phyloP scores from a whole-genome alignment of 1,140 invertebrate species.

The Ganaspis sp. region DNA sequence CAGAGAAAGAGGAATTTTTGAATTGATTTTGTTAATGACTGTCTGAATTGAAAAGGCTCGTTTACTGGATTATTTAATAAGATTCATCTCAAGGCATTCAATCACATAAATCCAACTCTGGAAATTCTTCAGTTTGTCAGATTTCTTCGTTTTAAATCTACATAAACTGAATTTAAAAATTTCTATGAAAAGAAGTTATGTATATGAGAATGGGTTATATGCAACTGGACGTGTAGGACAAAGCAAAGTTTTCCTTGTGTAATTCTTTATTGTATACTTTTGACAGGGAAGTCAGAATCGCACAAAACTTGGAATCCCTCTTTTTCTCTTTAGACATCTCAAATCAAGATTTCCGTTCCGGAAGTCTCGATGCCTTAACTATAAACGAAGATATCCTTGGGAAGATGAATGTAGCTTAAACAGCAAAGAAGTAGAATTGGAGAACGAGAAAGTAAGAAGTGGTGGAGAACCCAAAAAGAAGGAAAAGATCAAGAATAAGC shows the following conservation, averaged over 20 bases:
- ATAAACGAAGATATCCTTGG: constrained; percentile 23
- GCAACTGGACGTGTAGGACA: neutral
- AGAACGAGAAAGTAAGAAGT: neutral
- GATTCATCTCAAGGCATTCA: neutral
- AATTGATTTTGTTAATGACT: neutral
- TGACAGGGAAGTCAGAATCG: neutral
- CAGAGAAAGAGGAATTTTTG: neutral
- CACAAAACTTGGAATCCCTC: constrained; percentile 24
- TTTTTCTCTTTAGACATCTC: constrained; percentile 10
- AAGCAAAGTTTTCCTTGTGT: neutral
- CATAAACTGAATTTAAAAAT: neutral
- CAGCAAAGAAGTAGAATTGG: neutral
- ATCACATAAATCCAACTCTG: neutral
- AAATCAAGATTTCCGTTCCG: constrained; percentile 21
- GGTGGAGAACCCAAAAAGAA: neutral
- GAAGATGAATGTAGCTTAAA: constrained; percentile 28
- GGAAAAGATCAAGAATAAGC: neutral
- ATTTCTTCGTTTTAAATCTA: neutral
- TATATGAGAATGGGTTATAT: neutral
- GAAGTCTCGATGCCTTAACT: neutral
- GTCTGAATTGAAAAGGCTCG: neutral
- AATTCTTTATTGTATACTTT: constrained; percentile 19
- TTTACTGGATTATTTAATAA: neutral
- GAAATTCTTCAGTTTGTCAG: neutral
- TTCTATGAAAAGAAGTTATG: neutral